A percentile compares a stretch with the other conserved stretches of the same genome.
Conservation (phyloP, 2,113 vertebrate genomes). For the Psilopsiagon aurifrons region DNA sequence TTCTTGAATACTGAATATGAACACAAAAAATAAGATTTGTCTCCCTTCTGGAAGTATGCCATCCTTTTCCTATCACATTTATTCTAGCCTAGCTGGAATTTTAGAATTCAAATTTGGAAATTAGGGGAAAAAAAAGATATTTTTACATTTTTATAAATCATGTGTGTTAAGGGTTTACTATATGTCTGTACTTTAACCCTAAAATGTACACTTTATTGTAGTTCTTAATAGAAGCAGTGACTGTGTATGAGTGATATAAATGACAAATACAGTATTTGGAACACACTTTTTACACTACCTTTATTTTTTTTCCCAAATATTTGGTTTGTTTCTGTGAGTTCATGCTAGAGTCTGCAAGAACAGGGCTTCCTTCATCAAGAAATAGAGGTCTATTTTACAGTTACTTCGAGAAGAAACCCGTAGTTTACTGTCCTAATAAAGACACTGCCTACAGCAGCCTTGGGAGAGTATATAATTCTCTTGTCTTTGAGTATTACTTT, state of each 20-base stretch:
- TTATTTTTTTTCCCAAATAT: not conserved
- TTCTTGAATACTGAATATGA: not conserved
- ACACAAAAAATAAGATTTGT: not conserved
- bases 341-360: not conserved
- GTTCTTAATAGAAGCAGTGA: not conserved
- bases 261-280: not conserved
- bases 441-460: not conserved
- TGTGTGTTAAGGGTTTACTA: not conserved
- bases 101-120: not conserved
- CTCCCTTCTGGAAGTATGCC: not conserved
- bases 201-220: not conserved
- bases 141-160: not conserved
- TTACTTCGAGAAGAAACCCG: not conserved
- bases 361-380: not conserved
- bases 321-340: not conserved
- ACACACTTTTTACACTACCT: not conserved
- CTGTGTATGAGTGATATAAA: not conserved
- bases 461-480: not conserved
- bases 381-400: not conserved
- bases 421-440: not conserved
- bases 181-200: not conserved
- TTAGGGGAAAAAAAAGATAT: accelerated
- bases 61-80: not conserved
- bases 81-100: not conserved
- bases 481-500: not conserved